A percentile compares a stretch with the other conserved stretches of the same genome.
phyloP scores from a whole-genome alignment of 2,113 vertebrate genomes.

The Lycocorax pyrrhopterus region DNA sequence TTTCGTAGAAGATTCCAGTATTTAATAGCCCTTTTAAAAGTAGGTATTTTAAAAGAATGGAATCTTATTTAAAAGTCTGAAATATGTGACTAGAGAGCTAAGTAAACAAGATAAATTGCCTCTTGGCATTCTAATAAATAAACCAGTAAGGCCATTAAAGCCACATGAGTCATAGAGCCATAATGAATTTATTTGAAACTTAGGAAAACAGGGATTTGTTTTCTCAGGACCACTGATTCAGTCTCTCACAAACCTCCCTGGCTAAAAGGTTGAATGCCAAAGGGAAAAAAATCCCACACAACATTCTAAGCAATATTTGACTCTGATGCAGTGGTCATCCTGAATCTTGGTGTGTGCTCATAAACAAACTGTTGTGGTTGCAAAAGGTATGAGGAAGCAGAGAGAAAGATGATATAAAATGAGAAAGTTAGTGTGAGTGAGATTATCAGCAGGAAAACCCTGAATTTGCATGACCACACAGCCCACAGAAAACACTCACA shows the following conservation, averaged over 20 bases:
- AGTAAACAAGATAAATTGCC: conserved; percentile 29
- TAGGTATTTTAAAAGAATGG: not conserved
- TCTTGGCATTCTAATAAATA: conserved; percentile 21
- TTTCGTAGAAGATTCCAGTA: not conserved
- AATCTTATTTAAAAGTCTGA: not conserved
- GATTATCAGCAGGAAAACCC: not conserved
- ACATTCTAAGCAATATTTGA: not conserved
- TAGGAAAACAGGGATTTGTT: conserved; percentile 12
- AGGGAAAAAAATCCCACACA: not conserved
- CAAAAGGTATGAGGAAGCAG: not conserved
- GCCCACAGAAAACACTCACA: not conserved
- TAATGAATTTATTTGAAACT: conserved; percentile 55
- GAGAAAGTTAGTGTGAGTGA: not conserved
- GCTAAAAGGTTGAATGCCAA: conserved; percentile 8
- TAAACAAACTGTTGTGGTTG: not conserved
- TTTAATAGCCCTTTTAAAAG: not conserved
- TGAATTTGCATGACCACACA: not conserved
- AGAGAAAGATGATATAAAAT: not conserved
- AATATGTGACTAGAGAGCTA: not conserved
- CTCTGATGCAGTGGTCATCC: not conserved
- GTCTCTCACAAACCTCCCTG: not conserved
- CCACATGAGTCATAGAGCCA: conserved; percentile 42
- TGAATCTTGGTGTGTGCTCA: not conserved
- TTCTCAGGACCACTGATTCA: conserved; percentile 40
- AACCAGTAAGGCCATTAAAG: conserved; percentile 35